Evolutionary conservation across 1,140 invertebrate species (phyloP), one percentile per base, ranked within the genome.

Genomic region (Panonychus citri): DNA sequence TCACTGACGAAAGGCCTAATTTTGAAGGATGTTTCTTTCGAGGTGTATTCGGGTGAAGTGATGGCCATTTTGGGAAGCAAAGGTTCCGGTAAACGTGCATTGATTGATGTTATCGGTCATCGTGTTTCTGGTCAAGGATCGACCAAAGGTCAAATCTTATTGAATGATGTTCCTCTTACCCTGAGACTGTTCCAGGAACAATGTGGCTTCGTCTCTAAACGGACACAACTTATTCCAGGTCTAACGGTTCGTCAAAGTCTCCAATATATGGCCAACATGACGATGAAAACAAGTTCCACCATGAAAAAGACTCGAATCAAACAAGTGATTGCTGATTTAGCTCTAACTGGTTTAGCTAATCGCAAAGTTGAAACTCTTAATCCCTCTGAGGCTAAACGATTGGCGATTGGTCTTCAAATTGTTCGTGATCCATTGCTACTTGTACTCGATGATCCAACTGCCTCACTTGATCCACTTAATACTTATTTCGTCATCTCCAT

Each of bases 401-500:
- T 91, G 1, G 79, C 84, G 60, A 82, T 91, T 57, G 87, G 84
- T 2, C 77, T 87, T 4, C 84, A 91, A 64, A 71, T 91, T 1
- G 81, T 90, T 13, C 79, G 85, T 68, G 86, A 91, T 72, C 86
- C 86, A 82, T 82, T 86, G 4, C 74, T 91, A 59, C 68, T 91
- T 0, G 71, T 93, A 1, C 68, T 90, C 48, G 87, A 91, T 66
- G 86, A 91, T 64, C 88, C 87, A 1, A 90, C 86, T 0, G 83
- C 81, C 76, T 83, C 85, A 60, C 73, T 90, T 46, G 85, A 90
- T 70, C 87, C 87, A 0, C 67, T 93, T 12, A 87, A 89, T 61
- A 88, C 86, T 1, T 93, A 91, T 66, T 74, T 93, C 42, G 80
- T 93, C 3, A 80, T 91, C 24, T 91, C 87, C 0, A 91, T 90